Base-by-base conservation (phyloP, 2,113 vertebrate species). In the Sander vitreus region DNA sequence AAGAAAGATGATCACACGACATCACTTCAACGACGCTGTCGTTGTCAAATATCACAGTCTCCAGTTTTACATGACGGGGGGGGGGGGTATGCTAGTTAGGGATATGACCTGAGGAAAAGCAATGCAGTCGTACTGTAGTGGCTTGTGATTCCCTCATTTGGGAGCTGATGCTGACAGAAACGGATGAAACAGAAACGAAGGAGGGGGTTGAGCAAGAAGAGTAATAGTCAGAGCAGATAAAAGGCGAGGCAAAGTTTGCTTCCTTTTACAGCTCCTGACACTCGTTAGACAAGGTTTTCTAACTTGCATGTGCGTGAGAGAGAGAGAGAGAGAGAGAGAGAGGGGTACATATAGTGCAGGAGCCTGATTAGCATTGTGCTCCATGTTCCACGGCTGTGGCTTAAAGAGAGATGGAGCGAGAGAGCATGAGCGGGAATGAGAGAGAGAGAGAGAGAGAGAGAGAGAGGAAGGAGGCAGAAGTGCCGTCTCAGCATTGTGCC, bases 291-390 rank as follows among this genome's bases (percentile, higher is more conserved):
- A 13, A 71, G 36, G 53, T 81, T 88, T 79, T 79, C 71, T 80
- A 12, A 59, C 47, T 63, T 1, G 10, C 3, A 27, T 8, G 27
- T n/a, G 72, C n/a, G 30, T 30, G 57, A 30, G 30, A 30, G 30
- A 30, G 30, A 30, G 30, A 30, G 30, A 30, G 30, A 30, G 30
- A 30, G 30, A 30, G 30, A 30, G 30, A 30, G 30, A 30, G 30
- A 58, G 59, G 66, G 55, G 67, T 33, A 47, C 7, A 11, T 14
- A 36, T 19, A 54, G 25, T 5, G 74, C 47, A 45, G 79, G 83
- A 33, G 55, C 77, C 92, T 94, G 89, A 94, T 94, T 94, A 95
- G 88, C 93, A 95, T 94, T 94, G 92, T 87, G 90, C 81, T 88
- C 89, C 93, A 93, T 93, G 93, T 94, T 91, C 85, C 91, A 93